A percentile compares a stretch with the other conserved stretches of the same genome.
Evolutionary conservation across 2,797 vertebrate genomes (phyloP).

Genomic region (Acrocephalus scirpaceus): DNA sequence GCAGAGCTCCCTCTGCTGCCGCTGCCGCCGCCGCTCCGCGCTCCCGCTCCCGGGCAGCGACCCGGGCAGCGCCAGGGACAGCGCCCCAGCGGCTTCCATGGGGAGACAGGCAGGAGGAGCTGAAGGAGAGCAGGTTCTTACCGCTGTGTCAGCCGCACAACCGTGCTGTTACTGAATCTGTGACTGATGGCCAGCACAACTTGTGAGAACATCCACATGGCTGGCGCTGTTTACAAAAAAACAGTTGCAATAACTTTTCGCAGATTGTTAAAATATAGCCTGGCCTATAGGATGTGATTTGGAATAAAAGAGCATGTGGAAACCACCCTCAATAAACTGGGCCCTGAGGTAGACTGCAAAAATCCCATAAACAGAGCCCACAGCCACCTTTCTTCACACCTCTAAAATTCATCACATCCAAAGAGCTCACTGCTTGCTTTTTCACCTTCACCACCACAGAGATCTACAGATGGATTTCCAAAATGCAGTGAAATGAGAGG

Average conservation of each 20-base stretch:
- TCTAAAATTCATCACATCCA: accelerated
- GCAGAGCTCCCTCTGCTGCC: constrained; percentile 43
- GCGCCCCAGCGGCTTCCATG: accelerated
- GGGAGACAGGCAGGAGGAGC: neutral
- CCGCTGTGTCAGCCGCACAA: accelerated
- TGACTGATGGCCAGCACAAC: accelerated
- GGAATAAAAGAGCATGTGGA: neutral
- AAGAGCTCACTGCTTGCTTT: neutral
- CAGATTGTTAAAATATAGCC: neutral
- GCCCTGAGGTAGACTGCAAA: neutral
- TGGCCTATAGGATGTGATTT: neutral
- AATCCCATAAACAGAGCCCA: neutral
- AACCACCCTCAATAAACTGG: neutral
- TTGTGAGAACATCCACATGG: accelerated
- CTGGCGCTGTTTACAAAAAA: accelerated
- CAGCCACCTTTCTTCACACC: neutral
- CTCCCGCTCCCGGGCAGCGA: neutral
- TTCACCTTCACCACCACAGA: neutral
- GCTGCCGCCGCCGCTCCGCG: neutral
- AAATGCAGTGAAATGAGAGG: neutral
- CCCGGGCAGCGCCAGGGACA: no score
- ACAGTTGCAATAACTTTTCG: neutral
- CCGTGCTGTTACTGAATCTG: no score
- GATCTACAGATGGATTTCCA: neutral
- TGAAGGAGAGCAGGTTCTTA: accelerated